Base-by-base conservation (phyloP, 2,797 vertebrate genomes). In the Danionella dracula region DNA sequence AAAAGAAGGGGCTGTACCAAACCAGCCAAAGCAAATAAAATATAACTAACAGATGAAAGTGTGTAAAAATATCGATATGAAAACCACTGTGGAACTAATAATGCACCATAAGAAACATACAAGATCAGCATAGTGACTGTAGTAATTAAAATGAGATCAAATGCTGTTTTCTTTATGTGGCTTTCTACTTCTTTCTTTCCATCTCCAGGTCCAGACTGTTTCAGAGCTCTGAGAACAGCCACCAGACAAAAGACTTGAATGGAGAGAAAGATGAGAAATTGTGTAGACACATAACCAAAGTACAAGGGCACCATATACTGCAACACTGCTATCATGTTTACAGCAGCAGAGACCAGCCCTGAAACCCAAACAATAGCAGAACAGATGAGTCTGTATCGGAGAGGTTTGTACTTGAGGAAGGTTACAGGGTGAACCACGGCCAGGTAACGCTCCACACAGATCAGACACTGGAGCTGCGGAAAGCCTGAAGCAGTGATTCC, bases 331-430 rank as follows among this genome's bases (percentile, higher is more conserved):
- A 15, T 4, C 9, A 57, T 1, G 19, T 8, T 29, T 2, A 60
- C 5, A 7, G 20, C 12, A 35, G 53, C 4, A 0, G 16, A 19
- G 1, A 1, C 16, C 2, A 54, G 17, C 23, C 2, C 1, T 1
- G 8, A n/a, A 10, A 65, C 4, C 71, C 74, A 76, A 15, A 29
- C 27, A 8, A 63, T 4, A 60, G 27, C 38, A 17, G 11, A 60
- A n/a, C 68, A 69, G 4, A 17, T 20, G 31, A 76, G 29, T 34
- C 68, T 78, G 56, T 68, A 58, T 67, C 69, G 72, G 37, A 71
- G 40, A 13, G 49, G 31, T 51, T 60, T 70, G 21, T 0, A 64
- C 19, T 59, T 74, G 17, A 70, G 54, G 17, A 72, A 75, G 34
- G 20, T 21, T 27, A 71, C 62, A 63, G 73, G 75, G 46, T 65